Base-by-base conservation (phyloP, 2,797 vertebrate genomes). In the Moxostoma hubbsi region DNA sequence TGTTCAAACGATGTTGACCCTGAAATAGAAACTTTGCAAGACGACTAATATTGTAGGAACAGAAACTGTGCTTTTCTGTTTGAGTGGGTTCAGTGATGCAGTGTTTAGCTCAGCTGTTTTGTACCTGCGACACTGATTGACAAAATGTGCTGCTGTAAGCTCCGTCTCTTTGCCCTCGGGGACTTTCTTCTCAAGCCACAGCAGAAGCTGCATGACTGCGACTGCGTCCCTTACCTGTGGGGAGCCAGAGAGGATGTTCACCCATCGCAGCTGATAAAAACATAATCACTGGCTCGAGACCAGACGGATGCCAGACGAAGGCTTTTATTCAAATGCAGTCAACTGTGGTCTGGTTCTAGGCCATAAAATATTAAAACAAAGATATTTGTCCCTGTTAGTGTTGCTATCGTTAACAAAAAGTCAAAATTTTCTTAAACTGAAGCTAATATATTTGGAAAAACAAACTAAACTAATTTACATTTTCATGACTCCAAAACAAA, bases 201-300 rank as follows among this genome's bases (percentile, higher is more conserved):
- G 86, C 85, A 99, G 90, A 84, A 97, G 94, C 86, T 96, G 95
- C 85, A 99, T 95, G 72, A 99, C 93, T 0, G 95, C 96, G 0
- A 98, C 93, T 0, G 97, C 98, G 0, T 99, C 98, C 80, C 96
- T 95, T 57, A 98, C 92, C 98, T 99, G 79, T 65, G n/a, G 58
- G 46, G 75, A 10, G 13, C 9, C 49, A 64, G 50, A 83, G 16
- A 47, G 7, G 50, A 83, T 81, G 84, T 13, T 73, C 11, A 70
- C 6, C 10, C 16, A 11, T n/a, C 15, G 16, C 47, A 66, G 36
- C 72, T n/a, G 46, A 55, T 53, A 77, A 55, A 8, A 74, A 50
- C 43, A 70, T 58, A 77, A 49, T 18, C 47, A 59, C 50, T 16
- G 8, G 2, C 13, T 67, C 8, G 43, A 77, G 16, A 55, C 24